These are phyloP conservation scores for Sinotaia quadrata DNA, from an alignment of 2,888 invertebrate genomes.

Conservation along the genomic window DNA sequence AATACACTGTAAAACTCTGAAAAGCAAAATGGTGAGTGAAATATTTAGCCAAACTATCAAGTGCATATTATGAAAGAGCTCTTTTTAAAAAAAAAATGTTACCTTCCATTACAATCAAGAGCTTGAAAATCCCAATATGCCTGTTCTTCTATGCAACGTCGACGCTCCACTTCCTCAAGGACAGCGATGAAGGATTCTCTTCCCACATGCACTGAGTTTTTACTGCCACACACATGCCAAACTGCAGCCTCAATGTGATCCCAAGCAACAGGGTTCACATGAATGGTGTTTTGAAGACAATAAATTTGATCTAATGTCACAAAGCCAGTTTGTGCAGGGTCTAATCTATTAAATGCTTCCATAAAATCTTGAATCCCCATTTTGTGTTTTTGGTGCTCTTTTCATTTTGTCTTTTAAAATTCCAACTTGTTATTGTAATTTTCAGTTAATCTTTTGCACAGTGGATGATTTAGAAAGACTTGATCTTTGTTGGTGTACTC, in stretches of 20 bases:
- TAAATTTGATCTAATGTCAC: conserved; percentile 53
- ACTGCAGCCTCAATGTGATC: conserved; percentile 52
- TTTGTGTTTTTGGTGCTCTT: not conserved
- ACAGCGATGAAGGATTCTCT: conserved; percentile 53
- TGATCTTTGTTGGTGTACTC: too few species aligned
- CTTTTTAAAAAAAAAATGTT: too few species aligned
- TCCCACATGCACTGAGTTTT: conserved; percentile 37
- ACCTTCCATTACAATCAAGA: conserved; percentile 36
- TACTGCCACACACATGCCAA: conserved; percentile 48
- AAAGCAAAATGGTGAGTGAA: too few species aligned
- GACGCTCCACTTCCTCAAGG: conserved; percentile 55
- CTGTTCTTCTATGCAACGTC: conserved; percentile 57
- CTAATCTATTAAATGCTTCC: conserved; percentile 56
- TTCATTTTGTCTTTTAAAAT: too few species aligned
- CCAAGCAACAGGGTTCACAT: conserved; percentile 43
- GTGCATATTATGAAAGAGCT: too few species aligned
- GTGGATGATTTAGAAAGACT: too few species aligned
- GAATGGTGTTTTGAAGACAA: conserved; percentile 51
- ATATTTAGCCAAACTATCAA: too few species aligned
- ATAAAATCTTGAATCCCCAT: conserved; percentile 58
- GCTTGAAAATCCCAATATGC: conserved; percentile 66
- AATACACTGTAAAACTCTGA: too few species aligned
- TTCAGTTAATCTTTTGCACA: too few species aligned
- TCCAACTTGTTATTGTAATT: too few species aligned
- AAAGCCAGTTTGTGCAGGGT: conserved; percentile 53